These are phyloP conservation scores for Diaprepes abbreviatus DNA, from an alignment of 2,888 invertebrate genomes.

Conservation along the genomic window DNA sequence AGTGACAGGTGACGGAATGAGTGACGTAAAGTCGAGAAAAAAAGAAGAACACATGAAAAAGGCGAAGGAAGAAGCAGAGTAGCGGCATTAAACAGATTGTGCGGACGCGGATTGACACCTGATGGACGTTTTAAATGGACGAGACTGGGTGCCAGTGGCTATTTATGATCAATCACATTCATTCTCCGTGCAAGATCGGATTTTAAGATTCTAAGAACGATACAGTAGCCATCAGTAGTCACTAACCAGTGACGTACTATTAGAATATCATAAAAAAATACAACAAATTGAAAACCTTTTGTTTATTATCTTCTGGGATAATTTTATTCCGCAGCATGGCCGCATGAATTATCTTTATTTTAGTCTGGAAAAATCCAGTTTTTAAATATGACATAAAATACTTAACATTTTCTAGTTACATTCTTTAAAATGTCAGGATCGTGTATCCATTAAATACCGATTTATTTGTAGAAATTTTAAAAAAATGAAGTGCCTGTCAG, in stretches of 20 bases:
- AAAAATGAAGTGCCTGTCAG: too few species aligned
- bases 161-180: conserved; percentile 48
- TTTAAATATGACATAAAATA: too few species aligned
- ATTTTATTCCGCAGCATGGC: too few species aligned
- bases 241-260: background rate
- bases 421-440: too few species aligned
- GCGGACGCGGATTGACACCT: conserved; percentile 49
- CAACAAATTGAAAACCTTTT: too few species aligned
- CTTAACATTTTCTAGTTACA: too few species aligned
- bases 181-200: conserved; percentile 38
- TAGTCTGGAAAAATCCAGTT: too few species aligned
- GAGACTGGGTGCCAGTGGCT: conserved; percentile 33
- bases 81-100: conserved; percentile 44
- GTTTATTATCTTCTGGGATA: too few species aligned
- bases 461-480: too few species aligned
- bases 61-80: conserved; percentile 23
- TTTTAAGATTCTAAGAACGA: conserved; percentile 26
- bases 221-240: conserved; percentile 24
- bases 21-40: conserved; percentile 51
- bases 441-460: too few species aligned
- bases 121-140: conserved; percentile 49
- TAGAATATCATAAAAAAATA: too few species aligned
- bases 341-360: too few species aligned
- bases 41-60: conserved; percentile 21
- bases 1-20: conserved; percentile 58